A percentile compares a stretch with the other conserved stretches of the same genome.
Evolutionary conservation across 2,888 invertebrate genomes (phyloP).

Genomic region (Habrosyne pyritoides): DNA sequence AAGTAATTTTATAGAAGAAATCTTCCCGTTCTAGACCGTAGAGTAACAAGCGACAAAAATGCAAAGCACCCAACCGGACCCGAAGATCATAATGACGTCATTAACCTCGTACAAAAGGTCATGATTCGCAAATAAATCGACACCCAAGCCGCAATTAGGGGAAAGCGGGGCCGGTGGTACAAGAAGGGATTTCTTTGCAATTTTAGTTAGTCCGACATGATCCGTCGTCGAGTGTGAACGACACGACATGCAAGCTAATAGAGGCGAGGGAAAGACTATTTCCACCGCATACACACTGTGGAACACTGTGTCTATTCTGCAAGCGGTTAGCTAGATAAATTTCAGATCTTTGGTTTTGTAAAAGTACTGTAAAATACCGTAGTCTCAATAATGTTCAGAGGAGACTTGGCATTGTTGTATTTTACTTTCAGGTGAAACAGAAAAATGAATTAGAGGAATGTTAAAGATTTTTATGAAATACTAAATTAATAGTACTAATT

Average conservation of each 20-base stretch:
- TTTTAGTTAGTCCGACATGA: constrained; percentile 79
- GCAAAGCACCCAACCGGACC: constrained; percentile 33
- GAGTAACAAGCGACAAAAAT: constrained; percentile 26
- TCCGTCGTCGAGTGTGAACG: constrained; percentile 66
- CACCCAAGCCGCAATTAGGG: constrained; percentile 73
- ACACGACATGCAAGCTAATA: constrained; percentile 74
- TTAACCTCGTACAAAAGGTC: constrained; percentile 49
- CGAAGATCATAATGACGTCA: constrained; percentile 47
- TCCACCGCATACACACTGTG: constrained; percentile 11
- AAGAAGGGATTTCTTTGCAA: constrained; percentile 75
- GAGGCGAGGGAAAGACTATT: constrained; percentile 21
- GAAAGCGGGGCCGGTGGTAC: constrained; percentile 47
- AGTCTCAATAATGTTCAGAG: no score
- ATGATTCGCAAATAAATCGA: constrained; percentile 77
- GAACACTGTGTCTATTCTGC: neutral
- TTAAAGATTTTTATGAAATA: no score
- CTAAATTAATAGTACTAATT: neutral
- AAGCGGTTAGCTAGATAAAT: neutral
- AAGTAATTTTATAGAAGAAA: neutral
- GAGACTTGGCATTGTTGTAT: no score
- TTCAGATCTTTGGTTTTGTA: no score
- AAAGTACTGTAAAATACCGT: no score
- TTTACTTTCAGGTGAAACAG: no score
- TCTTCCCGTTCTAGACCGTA: neutral
- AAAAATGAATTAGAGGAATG: no score